Evolutionary conservation across 2,113 vertebrate genomes (phyloP).

Genomic region (Oryzias celebensis): DNA sequence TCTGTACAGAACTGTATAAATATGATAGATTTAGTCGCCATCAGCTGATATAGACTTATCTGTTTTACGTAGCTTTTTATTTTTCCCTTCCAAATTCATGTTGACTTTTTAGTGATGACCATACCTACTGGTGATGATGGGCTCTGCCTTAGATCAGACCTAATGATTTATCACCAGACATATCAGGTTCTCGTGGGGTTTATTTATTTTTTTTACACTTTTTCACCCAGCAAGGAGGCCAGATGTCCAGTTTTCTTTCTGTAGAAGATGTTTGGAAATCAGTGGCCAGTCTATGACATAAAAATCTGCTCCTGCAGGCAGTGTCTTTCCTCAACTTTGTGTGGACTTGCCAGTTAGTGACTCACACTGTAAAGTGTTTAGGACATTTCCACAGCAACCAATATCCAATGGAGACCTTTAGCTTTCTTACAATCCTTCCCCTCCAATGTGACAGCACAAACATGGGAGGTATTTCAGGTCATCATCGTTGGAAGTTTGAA

Average conservation of each 20-base stretch:
- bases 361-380: conserved; percentile 61
- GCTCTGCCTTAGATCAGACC: conserved; percentile 15
- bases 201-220: conserved; percentile 22
- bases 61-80: too few relatives aligned
- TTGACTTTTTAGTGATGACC: too few relatives aligned
- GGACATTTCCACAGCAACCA: conserved; percentile 71
- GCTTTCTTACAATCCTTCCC: conserved; percentile 58
- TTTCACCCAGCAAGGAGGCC: conserved; percentile 45
- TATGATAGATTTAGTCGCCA: too few relatives aligned
- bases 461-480: conserved; percentile 73
- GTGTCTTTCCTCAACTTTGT: conserved; percentile 57
- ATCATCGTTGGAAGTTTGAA: conserved; percentile 74
- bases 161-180: conserved; percentile 40
- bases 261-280: conserved; percentile 51
- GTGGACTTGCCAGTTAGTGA: conserved; percentile 65
- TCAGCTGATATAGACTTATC: too few relatives aligned
- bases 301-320: conserved; percentile 67
- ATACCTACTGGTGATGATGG: conserved; percentile 12
- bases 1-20: neutral
- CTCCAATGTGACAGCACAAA: conserved; percentile 53
- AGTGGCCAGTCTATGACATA: conserved; percentile 49
- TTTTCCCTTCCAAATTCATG: too few relatives aligned
- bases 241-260: conserved; percentile 58
- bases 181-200: conserved; percentile 55
- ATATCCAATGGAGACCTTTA: conserved; percentile 43